Percentiles rank a stretch among this genome's conserved stretches.
phyloP scores from a whole-genome alignment of 2,888 invertebrate species.

The Drosophila vallismaia region DNA sequence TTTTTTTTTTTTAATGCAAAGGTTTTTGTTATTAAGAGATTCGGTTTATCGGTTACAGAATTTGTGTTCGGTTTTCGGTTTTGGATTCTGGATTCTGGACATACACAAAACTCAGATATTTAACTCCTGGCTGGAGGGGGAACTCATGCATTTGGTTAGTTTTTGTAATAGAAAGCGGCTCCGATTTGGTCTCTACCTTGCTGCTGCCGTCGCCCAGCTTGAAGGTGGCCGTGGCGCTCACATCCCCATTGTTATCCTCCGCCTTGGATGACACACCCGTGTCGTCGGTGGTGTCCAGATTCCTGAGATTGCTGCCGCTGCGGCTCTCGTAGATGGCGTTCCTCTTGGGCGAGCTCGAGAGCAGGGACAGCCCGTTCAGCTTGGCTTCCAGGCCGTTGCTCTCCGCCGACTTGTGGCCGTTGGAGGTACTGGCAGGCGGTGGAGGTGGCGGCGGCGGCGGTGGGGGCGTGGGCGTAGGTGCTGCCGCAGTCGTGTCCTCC shows the following conservation, averaged over 20 bases:
- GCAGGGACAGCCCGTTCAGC: conserved; percentile 62
- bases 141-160: conserved; percentile 41
- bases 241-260: conserved; percentile 43
- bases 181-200: conserved; percentile 60
- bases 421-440: conserved; percentile 19
- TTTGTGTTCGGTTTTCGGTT: neutral
- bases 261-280: conserved; percentile 24
- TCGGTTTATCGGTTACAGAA: too few relatives aligned
- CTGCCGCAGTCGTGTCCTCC: conserved; percentile 26
- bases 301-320: conserved; percentile 23
- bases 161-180: neutral
- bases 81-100: conserved; percentile 1
- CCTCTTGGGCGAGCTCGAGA: conserved; percentile 65
- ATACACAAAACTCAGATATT: conserved; percentile 17
- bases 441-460: conserved; percentile 45
- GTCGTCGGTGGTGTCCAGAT: conserved; percentile 66
- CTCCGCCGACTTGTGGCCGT: conserved; percentile 13
- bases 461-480: conserved; percentile 10
- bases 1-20: neutral
- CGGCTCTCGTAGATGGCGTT: conserved; percentile 68
- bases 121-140: conserved; percentile 1
- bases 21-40: neutral
- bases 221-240: conserved; percentile 59
- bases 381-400: conserved; percentile 67
- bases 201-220: conserved; percentile 57